phyloP scores from a whole-genome alignment of 2,888 invertebrate genomes.

The Xanthorhoe spadicearia region DNA sequence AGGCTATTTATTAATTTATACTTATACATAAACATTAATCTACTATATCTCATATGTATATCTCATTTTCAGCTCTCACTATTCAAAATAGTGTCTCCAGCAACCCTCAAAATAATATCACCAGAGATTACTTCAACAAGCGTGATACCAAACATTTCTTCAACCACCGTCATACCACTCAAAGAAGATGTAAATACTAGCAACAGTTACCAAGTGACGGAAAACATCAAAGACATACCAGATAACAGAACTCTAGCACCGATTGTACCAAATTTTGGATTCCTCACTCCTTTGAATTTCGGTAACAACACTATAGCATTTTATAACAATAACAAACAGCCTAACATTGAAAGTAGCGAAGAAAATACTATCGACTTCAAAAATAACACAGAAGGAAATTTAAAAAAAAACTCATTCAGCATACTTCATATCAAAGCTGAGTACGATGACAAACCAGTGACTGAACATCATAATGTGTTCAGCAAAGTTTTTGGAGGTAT shows the following conservation, averaged over 20 bases:
- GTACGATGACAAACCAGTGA: constrained; percentile 43
- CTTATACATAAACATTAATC: not conserved
- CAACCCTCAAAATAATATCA: not conserved
- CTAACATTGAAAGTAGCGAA: constrained; percentile 34
- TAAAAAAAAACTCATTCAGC: constrained; percentile 42
- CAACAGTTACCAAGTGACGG: constrained; percentile 64
- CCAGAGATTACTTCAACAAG: not conserved
- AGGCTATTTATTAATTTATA: too few relatives aligned
- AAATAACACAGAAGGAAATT: constrained; percentile 7
- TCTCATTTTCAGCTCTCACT: constrained; percentile 15
- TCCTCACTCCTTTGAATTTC: constrained; percentile 52
- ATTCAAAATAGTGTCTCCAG: constrained; percentile 17
- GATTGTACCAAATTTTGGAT: constrained; percentile 54
- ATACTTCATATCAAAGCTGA: constrained; percentile 57
- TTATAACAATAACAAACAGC: constrained; percentile 26
- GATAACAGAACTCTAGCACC: constrained; percentile 55
- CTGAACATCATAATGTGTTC: constrained; percentile 15
- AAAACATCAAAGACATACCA: constrained; percentile 65
- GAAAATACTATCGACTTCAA: constrained; percentile 3
- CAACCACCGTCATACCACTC: constrained; percentile 1
- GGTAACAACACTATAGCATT: constrained; percentile 41
- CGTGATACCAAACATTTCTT: not conserved
- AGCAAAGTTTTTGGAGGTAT: constrained; percentile 48
- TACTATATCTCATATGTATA: too few relatives aligned
- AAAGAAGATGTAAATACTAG: constrained; percentile 20